Conservation (phyloP, 2,113 vertebrate species). For the Garra rufa region DNA sequence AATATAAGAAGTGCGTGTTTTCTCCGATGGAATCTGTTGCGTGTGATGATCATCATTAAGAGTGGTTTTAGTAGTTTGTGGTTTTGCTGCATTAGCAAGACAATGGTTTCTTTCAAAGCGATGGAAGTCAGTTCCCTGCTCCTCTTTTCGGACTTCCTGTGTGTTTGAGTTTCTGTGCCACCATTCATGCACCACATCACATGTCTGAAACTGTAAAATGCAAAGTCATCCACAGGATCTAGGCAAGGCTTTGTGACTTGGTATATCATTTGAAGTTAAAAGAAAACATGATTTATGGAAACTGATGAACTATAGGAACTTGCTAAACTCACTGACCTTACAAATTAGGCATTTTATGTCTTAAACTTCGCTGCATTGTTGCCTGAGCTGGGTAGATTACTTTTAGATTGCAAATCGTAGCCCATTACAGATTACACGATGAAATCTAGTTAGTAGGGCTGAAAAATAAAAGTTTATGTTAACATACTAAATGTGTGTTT, state of each 20-base stretch:
- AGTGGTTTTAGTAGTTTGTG: neutral
- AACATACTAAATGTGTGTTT: too few species aligned
- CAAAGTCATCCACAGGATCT: neutral
- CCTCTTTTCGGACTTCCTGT: neutral
- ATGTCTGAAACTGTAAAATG: neutral
- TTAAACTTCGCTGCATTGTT: neutral
- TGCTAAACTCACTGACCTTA: neutral
- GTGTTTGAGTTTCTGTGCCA: neutral
- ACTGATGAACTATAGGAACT: neutral
- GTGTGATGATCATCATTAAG: neutral
- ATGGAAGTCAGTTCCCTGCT: neutral
- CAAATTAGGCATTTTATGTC: neutral
- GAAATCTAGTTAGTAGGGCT: too few species aligned
- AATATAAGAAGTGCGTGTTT: neutral
- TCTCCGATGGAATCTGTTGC: neutral
- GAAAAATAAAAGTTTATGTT: too few species aligned
- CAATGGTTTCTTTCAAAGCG: neutral
- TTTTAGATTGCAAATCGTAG: neutral
- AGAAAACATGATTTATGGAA: neutral
- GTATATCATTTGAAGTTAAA: neutral
- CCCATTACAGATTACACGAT: neutral
- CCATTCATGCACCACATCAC: neutral
- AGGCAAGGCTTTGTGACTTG: neutral
- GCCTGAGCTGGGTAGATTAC: too few species aligned
- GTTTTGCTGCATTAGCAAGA: neutral